These are phyloP conservation scores for Antechinus flavipes DNA, from an alignment of 2,113 vertebrate genomes.

Conservation along the genomic window DNA sequence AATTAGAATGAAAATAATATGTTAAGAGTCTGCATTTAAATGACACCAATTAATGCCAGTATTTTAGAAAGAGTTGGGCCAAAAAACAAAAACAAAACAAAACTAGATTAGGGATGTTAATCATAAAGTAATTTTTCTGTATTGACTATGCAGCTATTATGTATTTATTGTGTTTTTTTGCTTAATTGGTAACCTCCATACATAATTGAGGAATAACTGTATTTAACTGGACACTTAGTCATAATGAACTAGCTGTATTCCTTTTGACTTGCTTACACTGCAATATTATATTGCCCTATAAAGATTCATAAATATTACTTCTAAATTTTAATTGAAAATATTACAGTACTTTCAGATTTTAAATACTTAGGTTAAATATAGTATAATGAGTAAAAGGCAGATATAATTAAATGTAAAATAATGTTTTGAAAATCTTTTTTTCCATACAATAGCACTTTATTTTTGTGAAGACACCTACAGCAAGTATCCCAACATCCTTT, in stretches of 20 bases:
- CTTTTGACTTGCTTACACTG: constrained; percentile 31
- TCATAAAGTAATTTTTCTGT: constrained; percentile 20
- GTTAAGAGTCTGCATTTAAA: not conserved
- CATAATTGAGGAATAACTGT: constrained; percentile 33
- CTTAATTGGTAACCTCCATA: constrained; percentile 24
- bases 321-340: constrained; percentile 64
- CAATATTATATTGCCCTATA: constrained; percentile 76
- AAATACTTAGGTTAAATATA: constrained; percentile 57
- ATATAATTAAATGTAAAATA: constrained; percentile 57
- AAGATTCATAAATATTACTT: constrained; percentile 79
- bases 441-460: constrained; percentile 74
- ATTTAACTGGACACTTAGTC: constrained; percentile 44
- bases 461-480: constrained; percentile 68
- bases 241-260: constrained; percentile 7
- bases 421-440: not conserved
- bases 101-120: constrained; percentile 12
- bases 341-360: not conserved
- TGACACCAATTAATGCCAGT: not conserved
- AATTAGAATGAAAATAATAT: too few species aligned
- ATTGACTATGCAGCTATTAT: constrained; percentile 12
- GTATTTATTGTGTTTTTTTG: not conserved
- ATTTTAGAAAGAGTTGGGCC: constrained; percentile 21
- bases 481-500: constrained; percentile 78
- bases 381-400: constrained; percentile 59
- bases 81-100: not conserved